Evolutionary conservation across 1,140 invertebrate genomes (phyloP), one percentile per base, ranked within the genome.

Genomic region (Brachionus calyciflorus): DNA sequence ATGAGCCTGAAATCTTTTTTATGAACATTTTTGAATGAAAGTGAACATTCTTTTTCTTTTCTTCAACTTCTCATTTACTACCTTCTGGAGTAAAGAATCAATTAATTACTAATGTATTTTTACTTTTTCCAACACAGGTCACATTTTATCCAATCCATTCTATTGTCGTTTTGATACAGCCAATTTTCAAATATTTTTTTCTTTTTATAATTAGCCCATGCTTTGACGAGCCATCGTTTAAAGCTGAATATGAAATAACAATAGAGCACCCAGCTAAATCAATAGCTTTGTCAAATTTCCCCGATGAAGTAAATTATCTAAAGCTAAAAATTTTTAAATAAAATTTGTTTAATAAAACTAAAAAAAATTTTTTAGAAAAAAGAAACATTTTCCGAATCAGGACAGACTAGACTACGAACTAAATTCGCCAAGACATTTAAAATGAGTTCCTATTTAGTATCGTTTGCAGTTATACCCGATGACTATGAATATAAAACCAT

Each of bases 331-430:
- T 4, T 5, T 5, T 2, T 26, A 0, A 28, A 7, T 0, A 41
- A 44, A 21, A 0, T 65, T 65, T 24, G 97, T 26, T 14, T 41
- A 19, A n/a, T n/a, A n/a, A n/a, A n/a, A n/a, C n/a, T n/a, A n/a
- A n/a, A n/a, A n/a, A n/a, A n/a, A n/a, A n/a, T 41, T 46, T 2
- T 2, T 17, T 41, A 49, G 46, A 53, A 24, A 10, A 40, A n/a
- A 12, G 69, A 51, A 10, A 14, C n/a, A 19, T 73, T 73, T 55
- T 2, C 12, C 12, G 73, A 76, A 44, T 26, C 19, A 40, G 73
- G 33, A 14, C 9, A 53, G 26, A 49, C 3, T 12, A 49, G 49
- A 55, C 4, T 55, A 57, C 49, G 73, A 28, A 55, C 73, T 7
- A 55, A 46, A 76, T 76, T 76, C 26, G 33, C 4, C 3, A 49